A percentile compares a stretch with the other conserved stretches of the same genome.
Evolutionary conservation across 2,888 invertebrate species (phyloP).

Genomic region (Celastrina argiolus): DNA sequence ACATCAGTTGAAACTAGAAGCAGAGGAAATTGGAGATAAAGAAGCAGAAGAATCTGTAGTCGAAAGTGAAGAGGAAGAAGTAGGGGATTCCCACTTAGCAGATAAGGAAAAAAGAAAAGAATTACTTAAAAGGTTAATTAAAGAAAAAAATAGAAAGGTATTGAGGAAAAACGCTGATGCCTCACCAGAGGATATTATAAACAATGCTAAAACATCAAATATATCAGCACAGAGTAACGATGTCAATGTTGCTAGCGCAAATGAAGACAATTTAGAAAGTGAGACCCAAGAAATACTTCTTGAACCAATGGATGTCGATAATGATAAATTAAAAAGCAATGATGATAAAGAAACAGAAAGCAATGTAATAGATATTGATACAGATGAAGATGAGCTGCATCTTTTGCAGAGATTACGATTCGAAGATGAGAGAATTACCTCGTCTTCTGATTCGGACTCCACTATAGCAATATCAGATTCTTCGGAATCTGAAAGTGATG

Average conservation of each 20-base stretch:
- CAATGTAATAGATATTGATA: conserved; percentile 40
- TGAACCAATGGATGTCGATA: conserved; percentile 11
- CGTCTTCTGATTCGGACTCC: conserved; percentile 50
- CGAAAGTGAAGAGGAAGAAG: conserved; percentile 68
- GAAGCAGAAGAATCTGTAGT: conserved; percentile 67
- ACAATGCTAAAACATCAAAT: background rate
- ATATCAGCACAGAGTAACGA: conserved; percentile 20
- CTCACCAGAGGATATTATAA: conserved; percentile 20
- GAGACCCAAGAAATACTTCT: conserved; percentile 25
- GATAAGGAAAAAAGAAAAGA: conserved; percentile 59
- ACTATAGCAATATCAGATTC: conserved; percentile 61
- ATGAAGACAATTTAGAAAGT: conserved; percentile 32
- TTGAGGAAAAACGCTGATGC: background rate
- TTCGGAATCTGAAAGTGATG: conserved; percentile 46
- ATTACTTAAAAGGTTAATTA: conserved; percentile 51
- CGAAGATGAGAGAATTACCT: conserved; percentile 47
- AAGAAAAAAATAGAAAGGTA: conserved; percentile 49
- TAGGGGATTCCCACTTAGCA: conserved; percentile 48
- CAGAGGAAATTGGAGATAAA: conserved; percentile 64
- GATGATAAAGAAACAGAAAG: conserved; percentile 26
- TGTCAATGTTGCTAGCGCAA: background rate
- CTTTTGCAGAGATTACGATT: conserved; percentile 60
- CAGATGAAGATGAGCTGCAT: conserved; percentile 62
- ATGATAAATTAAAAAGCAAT: conserved; percentile 27
- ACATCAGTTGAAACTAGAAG: conserved; percentile 60